Percentiles rank a stretch among this genome's conserved stretches.
These are phyloP conservation scores for Ophioninae sp. DNA, from an alignment of 2,888 invertebrate species.

Conservation along the genomic window DNA sequence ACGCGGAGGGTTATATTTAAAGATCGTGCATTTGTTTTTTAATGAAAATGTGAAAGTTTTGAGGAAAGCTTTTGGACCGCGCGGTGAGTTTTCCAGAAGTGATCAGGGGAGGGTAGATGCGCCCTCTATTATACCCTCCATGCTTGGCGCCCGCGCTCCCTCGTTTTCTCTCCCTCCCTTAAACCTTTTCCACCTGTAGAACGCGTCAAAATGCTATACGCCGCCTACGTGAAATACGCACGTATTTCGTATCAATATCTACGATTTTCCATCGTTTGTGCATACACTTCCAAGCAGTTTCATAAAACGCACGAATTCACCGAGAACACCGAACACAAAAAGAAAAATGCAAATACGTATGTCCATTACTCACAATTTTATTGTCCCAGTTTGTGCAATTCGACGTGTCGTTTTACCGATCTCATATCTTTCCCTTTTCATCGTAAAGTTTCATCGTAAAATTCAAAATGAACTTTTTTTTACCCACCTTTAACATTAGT, in stretches of 20 bases:
- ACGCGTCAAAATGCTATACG: conserved; percentile 43
- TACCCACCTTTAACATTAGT: neutral
- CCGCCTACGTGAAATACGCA: conserved; percentile 40
- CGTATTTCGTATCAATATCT: conserved; percentile 18
- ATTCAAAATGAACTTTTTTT: neutral
- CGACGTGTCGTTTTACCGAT: neutral
- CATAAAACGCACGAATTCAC: conserved; percentile 3
- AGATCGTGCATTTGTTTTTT: neutral
- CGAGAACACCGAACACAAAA: neutral
- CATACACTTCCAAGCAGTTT: neutral
- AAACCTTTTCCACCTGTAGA: conserved; percentile 64
- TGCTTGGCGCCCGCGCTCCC: conserved; percentile 67
- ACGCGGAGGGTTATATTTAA: neutral
- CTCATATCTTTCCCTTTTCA: neutral
- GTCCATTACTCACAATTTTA: neutral
- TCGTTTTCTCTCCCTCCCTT: conserved; percentile 22
- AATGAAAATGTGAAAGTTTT: conserved; percentile 13
- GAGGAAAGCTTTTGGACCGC: conserved; percentile 63
- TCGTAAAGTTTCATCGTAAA: neutral
- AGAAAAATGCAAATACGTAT: neutral
- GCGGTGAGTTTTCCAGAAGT: conserved; percentile 71
- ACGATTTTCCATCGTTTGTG: neutral
- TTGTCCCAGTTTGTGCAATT: neutral
- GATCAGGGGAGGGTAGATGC: conserved; percentile 74
- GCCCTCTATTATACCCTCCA: conserved; percentile 78